These are phyloP conservation scores for Selene dorsalis DNA, from an alignment of 2,797 vertebrate genomes.

Conservation along the genomic window DNA sequence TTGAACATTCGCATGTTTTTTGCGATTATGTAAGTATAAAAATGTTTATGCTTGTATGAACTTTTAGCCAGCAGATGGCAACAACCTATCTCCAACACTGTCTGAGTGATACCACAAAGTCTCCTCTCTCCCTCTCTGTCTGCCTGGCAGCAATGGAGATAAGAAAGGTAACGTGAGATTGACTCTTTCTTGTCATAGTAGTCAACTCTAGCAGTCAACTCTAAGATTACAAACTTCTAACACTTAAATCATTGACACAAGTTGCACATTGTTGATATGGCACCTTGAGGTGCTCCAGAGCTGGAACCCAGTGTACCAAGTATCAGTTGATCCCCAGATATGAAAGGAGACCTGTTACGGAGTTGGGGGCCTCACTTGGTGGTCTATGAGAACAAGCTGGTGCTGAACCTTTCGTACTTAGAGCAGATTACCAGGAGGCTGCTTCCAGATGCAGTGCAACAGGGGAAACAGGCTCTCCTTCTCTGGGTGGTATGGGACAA, in stretches of 20 bases:
- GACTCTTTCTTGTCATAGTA: conserved; percentile 16
- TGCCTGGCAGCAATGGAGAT: conserved; percentile 2
- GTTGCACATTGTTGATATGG: conserved; percentile 25
- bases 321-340: conserved; percentile 63
- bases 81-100: conserved; percentile 44
- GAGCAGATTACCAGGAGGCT: conserved; percentile 83
- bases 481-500: conserved; percentile 82
- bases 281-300: conserved; percentile 52
- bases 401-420: conserved; percentile 83
- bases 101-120: conserved; percentile 21
- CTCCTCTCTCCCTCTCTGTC: neutral
- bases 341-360: conserved; percentile 75
- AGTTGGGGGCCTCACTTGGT: conserved; percentile 76
- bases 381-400: conserved; percentile 85
- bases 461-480: conserved; percentile 69
- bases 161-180: conserved; percentile 24
- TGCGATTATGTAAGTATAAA: neutral
- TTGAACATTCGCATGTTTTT: neutral
- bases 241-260: conserved; percentile 32
- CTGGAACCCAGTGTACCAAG: conserved; percentile 45
- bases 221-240: conserved; percentile 16
- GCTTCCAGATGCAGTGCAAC: conserved; percentile 82
- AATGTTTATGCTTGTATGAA: neutral
- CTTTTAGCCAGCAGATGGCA: conserved; percentile 65
- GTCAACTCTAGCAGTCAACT: neutral